These are phyloP conservation scores for Nephrotoma flavescens DNA, from an alignment of 2,888 invertebrate genomes.

Conservation along the genomic window DNA sequence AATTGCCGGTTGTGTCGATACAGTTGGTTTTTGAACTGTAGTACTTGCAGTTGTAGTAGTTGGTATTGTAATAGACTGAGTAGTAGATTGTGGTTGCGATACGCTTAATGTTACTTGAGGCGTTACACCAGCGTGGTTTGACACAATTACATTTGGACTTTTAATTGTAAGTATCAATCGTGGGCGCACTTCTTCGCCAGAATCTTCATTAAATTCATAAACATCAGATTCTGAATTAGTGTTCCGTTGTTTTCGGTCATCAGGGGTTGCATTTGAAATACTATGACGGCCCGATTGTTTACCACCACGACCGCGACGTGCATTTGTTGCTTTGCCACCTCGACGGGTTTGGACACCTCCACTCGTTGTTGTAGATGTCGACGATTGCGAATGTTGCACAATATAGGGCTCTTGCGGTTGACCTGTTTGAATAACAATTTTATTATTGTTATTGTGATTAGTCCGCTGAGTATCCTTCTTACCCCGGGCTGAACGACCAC, in stretches of 20 bases:
- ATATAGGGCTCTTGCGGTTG: conserved; percentile 5
- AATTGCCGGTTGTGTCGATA: not conserved
- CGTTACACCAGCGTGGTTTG: conserved; percentile 7
- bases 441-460: not conserved
- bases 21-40: conserved; percentile 15
- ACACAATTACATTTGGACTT: conserved; percentile 33
- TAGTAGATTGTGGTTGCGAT: conserved; percentile 18
- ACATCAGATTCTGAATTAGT: conserved; percentile 45
- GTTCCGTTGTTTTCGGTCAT: conserved; percentile 31
- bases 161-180: conserved; percentile 70
- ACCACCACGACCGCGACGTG: conserved; percentile 24
- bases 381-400: conserved; percentile 24
- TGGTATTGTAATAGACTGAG: conserved; percentile 8
- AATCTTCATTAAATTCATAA: conserved; percentile 84
- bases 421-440: not conserved
- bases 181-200: conserved; percentile 65
- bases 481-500: conserved; percentile 20
- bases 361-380: conserved; percentile 25
- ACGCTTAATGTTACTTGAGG: conserved; percentile 15
- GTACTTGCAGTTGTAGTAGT: conserved; percentile 36
- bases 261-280: conserved; percentile 13
- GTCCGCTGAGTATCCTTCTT: conserved; percentile 2
- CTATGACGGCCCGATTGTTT: conserved; percentile 24
- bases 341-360: conserved; percentile 42
- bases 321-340: conserved; percentile 23